Conservation (phyloP, 2,113 vertebrate species). For the Colinus virginianus region DNA sequence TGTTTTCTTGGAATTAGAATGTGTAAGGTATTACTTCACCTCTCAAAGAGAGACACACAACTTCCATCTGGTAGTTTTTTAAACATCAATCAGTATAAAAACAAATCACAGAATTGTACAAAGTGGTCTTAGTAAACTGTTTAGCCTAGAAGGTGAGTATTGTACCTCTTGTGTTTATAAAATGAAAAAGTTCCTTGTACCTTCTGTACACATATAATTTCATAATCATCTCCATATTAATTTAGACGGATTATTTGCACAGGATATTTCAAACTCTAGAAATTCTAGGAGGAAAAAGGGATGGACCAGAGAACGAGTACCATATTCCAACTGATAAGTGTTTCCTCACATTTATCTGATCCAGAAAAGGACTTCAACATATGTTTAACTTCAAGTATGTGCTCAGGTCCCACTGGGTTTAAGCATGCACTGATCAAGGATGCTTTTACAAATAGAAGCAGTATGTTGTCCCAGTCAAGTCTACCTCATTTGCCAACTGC, state of each 20-base stretch:
- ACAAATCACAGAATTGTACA: background rate
- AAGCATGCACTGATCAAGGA: background rate
- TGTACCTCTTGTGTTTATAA: background rate
- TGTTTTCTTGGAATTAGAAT: background rate
- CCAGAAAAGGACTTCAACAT: slow-evolving; percentile 44
- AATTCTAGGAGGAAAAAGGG: background rate
- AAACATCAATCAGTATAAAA: background rate
- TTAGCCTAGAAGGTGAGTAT: background rate
- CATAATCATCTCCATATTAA: background rate
- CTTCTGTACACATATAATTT: background rate
- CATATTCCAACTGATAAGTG: slow-evolving; percentile 19
- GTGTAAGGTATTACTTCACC: background rate
- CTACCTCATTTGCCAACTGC: background rate
- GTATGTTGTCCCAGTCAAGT: slow-evolving; percentile 41
- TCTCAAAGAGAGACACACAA: background rate
- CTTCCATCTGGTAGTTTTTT: background rate
- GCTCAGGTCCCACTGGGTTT: slow-evolving; percentile 55
- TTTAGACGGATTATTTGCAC: slow-evolving; percentile 19
- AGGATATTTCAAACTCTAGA: background rate
- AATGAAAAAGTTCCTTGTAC: background rate
- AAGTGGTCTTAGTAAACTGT: background rate
- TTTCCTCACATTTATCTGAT: slow-evolving; percentile 48
- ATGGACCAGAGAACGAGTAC: slow-evolving; percentile 5
- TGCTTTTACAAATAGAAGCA: slow-evolving; percentile 58
- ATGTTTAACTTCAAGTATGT: slow-evolving; percentile 49